phyloP scores from a whole-genome alignment of 2,797 vertebrate genomes.

The Liasis olivaceus region DNA sequence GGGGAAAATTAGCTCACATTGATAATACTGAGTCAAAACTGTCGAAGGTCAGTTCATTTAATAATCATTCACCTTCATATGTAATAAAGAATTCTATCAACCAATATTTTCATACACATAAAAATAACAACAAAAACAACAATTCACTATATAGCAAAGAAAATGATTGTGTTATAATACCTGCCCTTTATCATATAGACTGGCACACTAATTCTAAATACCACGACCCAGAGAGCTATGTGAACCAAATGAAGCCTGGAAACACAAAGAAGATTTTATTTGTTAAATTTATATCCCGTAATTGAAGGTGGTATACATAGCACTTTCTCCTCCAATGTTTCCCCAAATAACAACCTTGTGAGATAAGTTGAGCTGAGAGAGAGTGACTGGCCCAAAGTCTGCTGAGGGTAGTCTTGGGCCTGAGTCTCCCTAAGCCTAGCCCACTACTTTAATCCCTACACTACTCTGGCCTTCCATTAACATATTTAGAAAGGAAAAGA shows the following conservation, averaged over 20 bases:
- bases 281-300: background rate
- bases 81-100: background rate
- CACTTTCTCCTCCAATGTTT: background rate
- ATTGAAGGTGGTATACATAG: background rate
- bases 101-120: background rate
- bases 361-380: background rate
- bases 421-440: background rate
- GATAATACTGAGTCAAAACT: background rate
- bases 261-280: background rate
- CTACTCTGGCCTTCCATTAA: background rate
- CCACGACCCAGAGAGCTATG: background rate
- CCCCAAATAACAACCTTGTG: background rate
- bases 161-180: background rate
- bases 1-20: background rate
- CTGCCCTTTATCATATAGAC: background rate
- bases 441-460: background rate
- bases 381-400: background rate
- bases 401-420: background rate
- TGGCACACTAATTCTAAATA: background rate
- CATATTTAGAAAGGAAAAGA: background rate
- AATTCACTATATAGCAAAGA: background rate
- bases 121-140: background rate
- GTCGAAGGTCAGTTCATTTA: background rate
- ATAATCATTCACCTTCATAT: background rate
- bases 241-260: background rate